Base-by-base conservation (phyloP, 1,140 invertebrate species). In the Trichonephila inaurata region DNA sequence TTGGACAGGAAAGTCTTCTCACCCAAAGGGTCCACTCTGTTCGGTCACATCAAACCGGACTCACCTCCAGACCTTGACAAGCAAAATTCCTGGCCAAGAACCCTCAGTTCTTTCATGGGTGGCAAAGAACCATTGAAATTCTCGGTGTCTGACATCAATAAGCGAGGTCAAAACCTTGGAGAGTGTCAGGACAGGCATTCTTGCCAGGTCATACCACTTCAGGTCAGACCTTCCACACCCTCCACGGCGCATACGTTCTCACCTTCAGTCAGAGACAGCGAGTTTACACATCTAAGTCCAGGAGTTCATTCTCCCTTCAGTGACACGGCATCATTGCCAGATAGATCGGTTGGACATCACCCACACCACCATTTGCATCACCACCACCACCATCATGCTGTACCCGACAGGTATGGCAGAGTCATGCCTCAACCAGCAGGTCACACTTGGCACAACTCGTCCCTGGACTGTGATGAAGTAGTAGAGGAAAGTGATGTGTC, bases 21-120 rank as follows among this genome's bases (percentile, higher is more conserved):
- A 12, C 72, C 85, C 12, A 93, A 93, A 64, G 86, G 85, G 6
- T 88, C 92, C 18, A 88, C 24, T 12, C 0, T 93, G 19, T 93
- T 93, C 28, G 91, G 91, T 21, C 82, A 92, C 81, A 64, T 92
- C 6, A 93, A 93, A 24, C 69, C 66, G 14, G 92, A 93, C 64
- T 93, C 92, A 14, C 92, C 92, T 21, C 92, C 92, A n/a, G 91
- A 92, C 58, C 62, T 86, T 4, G 92, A 93, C 28, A 93, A 93
- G 58, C 92, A 93, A 24, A 93, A 93, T 19, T 93, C 92, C 21
- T 93, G 92, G 92, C 92, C 92, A 8, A 60, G 92, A 89, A 93
- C 92, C 10, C 40, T 93, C 7, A 93, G 92, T 33, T 93, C 92
- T 5, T 93, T 93, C 60, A 72, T 93, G 64, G 92, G 92, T 33